A percentile compares a stretch with the other conserved stretches of the same genome.
Conservation (phyloP, 2,797 vertebrate genomes). For the Salarias fasciatus region DNA sequence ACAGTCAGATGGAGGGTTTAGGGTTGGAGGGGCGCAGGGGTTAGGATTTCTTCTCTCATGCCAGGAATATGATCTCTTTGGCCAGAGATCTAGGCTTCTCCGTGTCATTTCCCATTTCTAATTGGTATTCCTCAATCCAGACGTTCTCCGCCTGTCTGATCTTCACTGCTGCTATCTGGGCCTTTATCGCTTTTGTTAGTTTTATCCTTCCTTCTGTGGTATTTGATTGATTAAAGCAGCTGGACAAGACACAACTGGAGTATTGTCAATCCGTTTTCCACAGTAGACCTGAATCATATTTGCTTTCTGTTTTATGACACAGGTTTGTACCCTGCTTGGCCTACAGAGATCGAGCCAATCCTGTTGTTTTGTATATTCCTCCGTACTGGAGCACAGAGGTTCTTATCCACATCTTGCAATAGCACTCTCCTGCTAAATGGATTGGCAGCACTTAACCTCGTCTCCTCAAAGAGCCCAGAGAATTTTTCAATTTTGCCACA, state of each 20-base stretch:
- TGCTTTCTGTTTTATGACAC: slow-evolving; percentile 16
- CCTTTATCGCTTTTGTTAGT: slow-evolving; percentile 28
- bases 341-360: slow-evolving; percentile 2
- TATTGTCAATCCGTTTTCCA: not conserved
- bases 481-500: slow-evolving; percentile 70
- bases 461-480: slow-evolving; percentile 68
- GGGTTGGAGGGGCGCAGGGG: slow-evolving; percentile 67
- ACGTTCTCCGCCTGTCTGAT: slow-evolving; percentile 43
- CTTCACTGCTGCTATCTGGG: slow-evolving; percentile 36
- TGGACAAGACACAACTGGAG: slow-evolving; percentile 25
- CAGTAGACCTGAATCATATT: slow-evolving; percentile 6
- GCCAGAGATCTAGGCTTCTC: slow-evolving; percentile 70
- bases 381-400: slow-evolving; percentile 15
- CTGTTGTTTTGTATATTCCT: slow-evolving; percentile 11
- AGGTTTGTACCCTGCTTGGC: slow-evolving; percentile 1
- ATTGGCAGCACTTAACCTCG: slow-evolving; percentile 74
- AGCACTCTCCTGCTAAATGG: slow-evolving; percentile 70
- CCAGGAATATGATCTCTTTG: slow-evolving; percentile 75
- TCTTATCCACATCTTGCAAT: slow-evolving; percentile 35
- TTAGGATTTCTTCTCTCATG: slow-evolving; percentile 71
- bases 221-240: slow-evolving; percentile 50
- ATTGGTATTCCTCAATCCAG: slow-evolving; percentile 69
- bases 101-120: slow-evolving; percentile 62
- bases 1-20: slow-evolving; percentile 77
- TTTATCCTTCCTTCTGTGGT: not conserved